A percentile compares a stretch with the other conserved stretches of the same genome.
phyloP scores from a whole-genome alignment of 2,113 vertebrate genomes.

The Notechis scutatus region DNA sequence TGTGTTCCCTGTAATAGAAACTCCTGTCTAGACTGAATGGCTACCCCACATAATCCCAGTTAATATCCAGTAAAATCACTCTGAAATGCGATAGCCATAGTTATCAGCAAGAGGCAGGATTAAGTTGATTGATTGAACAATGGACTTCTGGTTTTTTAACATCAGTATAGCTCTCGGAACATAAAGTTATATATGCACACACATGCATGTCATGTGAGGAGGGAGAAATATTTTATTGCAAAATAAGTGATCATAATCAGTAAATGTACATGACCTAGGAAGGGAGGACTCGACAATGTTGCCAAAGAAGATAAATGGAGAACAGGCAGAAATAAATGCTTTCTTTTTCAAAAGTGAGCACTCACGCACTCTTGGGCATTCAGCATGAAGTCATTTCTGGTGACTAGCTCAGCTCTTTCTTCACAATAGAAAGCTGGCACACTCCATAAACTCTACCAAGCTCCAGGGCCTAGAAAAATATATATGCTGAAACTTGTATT shows the following conservation, averaged over 20 bases:
- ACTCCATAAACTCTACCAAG: background rate
- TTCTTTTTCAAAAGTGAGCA: slow-evolving; percentile 36
- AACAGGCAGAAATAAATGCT: slow-evolving; percentile 42
- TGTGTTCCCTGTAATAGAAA: slow-evolving; percentile 87
- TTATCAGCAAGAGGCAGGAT: slow-evolving; percentile 76
- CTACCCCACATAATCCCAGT: slow-evolving; percentile 92
- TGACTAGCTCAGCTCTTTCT: background rate
- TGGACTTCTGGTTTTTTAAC: slow-evolving; percentile 66
- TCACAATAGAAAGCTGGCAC: background rate
- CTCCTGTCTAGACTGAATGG: slow-evolving; percentile 92
- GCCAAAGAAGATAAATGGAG: slow-evolving; percentile 44
- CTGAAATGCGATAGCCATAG: slow-evolving; percentile 85
- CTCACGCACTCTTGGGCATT: background rate
- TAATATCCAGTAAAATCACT: slow-evolving; percentile 89
- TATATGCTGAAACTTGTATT: background rate
- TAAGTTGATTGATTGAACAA: slow-evolving; percentile 78
- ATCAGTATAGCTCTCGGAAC: slow-evolving; percentile 61
- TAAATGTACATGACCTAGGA: slow-evolving; percentile 49
- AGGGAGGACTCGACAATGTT: slow-evolving; percentile 44
- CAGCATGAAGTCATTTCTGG: background rate
- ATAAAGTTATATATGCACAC: background rate
- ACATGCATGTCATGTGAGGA: background rate
- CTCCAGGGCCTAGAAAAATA: background rate
- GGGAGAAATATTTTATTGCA: slow-evolving; percentile 40
- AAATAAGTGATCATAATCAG: slow-evolving; percentile 52